Conservation (phyloP, 1,140 invertebrate genomes). For the Nasonia giraulti region DNA sequence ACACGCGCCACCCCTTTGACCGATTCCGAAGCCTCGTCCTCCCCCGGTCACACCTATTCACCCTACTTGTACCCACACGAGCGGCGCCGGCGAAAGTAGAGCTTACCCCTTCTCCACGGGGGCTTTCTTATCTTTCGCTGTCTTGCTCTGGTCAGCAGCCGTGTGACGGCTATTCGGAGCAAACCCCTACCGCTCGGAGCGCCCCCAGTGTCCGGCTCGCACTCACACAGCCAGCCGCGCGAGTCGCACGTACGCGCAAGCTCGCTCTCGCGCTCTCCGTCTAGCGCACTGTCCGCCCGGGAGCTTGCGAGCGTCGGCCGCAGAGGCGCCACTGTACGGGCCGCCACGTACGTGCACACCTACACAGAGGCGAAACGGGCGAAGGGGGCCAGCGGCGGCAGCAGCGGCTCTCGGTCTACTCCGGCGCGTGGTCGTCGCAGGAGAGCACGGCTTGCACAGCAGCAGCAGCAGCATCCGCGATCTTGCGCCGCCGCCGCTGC, state of each 20-base stretch:
- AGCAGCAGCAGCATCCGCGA: conserved; percentile 68
- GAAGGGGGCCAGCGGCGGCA: background rate
- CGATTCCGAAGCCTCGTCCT: conserved; percentile 9
- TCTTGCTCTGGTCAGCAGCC: conserved; percentile 17
- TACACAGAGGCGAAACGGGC: background rate
- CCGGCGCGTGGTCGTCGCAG: conserved; percentile 33
- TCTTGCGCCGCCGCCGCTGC: conserved; percentile 54
- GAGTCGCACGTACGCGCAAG: conserved; percentile 58
- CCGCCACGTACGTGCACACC: conserved; percentile 41
- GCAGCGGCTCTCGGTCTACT: background rate
- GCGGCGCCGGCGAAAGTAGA: background rate
- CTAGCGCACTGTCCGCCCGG: conserved; percentile 52
- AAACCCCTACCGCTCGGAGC: conserved; percentile 52
- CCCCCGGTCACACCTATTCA: conserved; percentile 27
- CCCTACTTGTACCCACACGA: background rate
- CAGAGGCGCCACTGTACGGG: conserved; percentile 72
- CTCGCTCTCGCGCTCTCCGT: conserved; percentile 55
- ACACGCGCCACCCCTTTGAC: conserved; percentile 35
- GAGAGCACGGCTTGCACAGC: conserved; percentile 62
- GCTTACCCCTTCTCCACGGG: conserved; percentile 21
- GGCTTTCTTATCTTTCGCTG: conserved; percentile 26
- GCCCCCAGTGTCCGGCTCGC: conserved; percentile 28
- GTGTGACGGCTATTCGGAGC: conserved; percentile 33
- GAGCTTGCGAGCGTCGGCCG: conserved; percentile 62
- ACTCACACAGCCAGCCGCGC: conserved; percentile 51